Conservation (phyloP, 2,888 invertebrate species). For the Notodonta ziczac region DNA sequence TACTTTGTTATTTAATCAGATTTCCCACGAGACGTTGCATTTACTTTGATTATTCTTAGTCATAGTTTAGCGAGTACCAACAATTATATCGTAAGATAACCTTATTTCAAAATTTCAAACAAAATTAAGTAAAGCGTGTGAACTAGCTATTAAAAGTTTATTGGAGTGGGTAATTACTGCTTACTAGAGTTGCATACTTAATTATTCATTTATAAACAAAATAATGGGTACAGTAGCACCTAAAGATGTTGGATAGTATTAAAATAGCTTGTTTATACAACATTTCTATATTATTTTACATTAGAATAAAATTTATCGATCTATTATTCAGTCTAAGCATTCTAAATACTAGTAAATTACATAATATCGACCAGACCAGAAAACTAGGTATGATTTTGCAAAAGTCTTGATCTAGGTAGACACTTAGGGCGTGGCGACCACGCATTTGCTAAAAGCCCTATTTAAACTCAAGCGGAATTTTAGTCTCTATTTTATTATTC, state of each 20-base stretch:
- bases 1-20: conserved; percentile 22
- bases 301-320: conserved; percentile 1
- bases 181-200: no score
- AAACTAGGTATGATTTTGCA: conserved; percentile 31
- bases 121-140: conserved; percentile 27
- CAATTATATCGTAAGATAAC: conserved; percentile 19
- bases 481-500: no score
- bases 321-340: conserved; percentile 1
- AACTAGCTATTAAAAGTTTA: conserved; percentile 10
- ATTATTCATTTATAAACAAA: no score
- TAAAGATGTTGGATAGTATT: background rate
- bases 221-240: no score
- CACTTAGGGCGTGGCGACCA: conserved; percentile 32
- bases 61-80: conserved; percentile 25
- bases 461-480: background rate
- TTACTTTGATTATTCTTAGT: conserved; percentile 13
- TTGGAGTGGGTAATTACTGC: no score
- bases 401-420: conserved; percentile 31
- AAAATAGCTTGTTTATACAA: background rate
- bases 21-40: conserved; percentile 33
- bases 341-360: conserved; percentile 19
- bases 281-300: background rate
- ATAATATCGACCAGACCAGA: conserved; percentile 11
- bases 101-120: conserved; percentile 32
- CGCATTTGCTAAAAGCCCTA: conserved; percentile 16